A percentile compares a stretch with the other conserved stretches of the same genome.
Conservation (phyloP, 64 coral and sea anemone species). For the Dendrophyllia cribrosa region DNA sequence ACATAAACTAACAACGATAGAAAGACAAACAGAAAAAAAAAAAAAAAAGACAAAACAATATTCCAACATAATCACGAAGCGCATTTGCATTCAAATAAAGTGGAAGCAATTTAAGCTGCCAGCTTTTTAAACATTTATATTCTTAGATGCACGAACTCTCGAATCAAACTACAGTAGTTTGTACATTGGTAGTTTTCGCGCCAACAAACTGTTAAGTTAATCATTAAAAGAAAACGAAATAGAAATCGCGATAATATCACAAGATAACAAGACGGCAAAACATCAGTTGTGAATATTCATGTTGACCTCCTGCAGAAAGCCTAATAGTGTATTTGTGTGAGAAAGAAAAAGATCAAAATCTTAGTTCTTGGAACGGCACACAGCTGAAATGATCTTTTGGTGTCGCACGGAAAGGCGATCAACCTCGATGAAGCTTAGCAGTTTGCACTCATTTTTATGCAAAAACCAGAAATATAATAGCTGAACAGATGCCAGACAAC, state of each 20-base stretch:
- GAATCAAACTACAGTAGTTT: not conserved
- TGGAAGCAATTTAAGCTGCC: not conserved
- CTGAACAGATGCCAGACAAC: not conserved
- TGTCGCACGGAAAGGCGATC: not conserved
- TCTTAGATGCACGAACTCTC: not conserved
- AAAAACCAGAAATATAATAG: not conserved
- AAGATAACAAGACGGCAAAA: not conserved
- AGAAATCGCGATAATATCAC: not conserved
- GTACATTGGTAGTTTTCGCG: not conserved
- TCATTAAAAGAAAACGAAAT: not conserved
- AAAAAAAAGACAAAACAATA: too few relatives aligned
- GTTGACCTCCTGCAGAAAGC: not conserved
- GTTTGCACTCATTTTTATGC: not conserved
- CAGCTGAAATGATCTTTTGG: not conserved
- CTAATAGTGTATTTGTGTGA: not conserved
- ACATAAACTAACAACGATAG: too few relatives aligned
- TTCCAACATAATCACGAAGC: not conserved
- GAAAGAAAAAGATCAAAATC: constrained; percentile 33
- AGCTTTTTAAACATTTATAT: not conserved
- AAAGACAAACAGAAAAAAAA: too few relatives aligned
- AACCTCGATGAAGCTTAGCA: not conserved
- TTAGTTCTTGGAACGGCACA: not conserved
- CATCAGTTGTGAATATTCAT: constrained; percentile 24
- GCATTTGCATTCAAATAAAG: not conserved
- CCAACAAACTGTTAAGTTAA: not conserved